A percentile compares a stretch with the other conserved stretches of the same genome.
phyloP scores from a whole-genome alignment of 2,797 vertebrate species.

The Sebastes steindachneri region DNA sequence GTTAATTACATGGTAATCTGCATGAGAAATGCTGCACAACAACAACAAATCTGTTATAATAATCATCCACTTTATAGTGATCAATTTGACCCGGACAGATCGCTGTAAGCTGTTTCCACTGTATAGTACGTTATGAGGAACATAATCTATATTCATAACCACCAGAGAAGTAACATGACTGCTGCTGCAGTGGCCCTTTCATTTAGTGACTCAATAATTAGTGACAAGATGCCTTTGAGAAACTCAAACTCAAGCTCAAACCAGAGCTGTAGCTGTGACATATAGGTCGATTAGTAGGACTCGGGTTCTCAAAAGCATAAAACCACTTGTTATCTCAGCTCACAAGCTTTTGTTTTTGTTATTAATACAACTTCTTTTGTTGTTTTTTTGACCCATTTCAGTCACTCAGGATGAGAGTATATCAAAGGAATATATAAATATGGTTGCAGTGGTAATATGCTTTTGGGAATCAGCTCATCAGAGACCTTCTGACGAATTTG shows the following conservation, averaged over 20 bases:
- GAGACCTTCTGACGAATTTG: constrained; percentile 86
- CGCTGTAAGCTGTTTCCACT: too few relatives aligned
- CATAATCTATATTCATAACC: background rate
- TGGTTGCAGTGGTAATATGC: constrained; percentile 34
- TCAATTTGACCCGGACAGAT: too few relatives aligned
- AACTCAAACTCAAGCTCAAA: constrained; percentile 59
- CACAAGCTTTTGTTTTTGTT: background rate
- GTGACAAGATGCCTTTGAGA: constrained; percentile 60
- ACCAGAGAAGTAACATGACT: background rate
- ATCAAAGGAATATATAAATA: background rate
- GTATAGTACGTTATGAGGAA: background rate
- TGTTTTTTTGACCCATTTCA: background rate
- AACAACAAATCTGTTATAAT: too few relatives aligned
- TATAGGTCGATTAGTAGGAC: constrained; percentile 73
- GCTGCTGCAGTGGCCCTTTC: constrained; percentile 24
- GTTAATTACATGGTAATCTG: too few relatives aligned
- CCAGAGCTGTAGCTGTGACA: constrained; percentile 60
- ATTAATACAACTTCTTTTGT: background rate
- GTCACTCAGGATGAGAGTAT: background rate
- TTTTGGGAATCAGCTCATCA: constrained; percentile 76
- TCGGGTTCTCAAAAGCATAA: constrained; percentile 71
- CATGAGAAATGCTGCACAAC: too few relatives aligned
- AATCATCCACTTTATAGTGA: too few relatives aligned
- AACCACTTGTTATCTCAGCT: constrained; percentile 31
- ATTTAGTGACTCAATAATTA: constrained; percentile 27